A percentile compares a stretch with the other conserved stretches of the same genome.
Evolutionary conservation across 2,888 invertebrate genomes (phyloP).

Genomic region (Amblyjoppa proteus): DNA sequence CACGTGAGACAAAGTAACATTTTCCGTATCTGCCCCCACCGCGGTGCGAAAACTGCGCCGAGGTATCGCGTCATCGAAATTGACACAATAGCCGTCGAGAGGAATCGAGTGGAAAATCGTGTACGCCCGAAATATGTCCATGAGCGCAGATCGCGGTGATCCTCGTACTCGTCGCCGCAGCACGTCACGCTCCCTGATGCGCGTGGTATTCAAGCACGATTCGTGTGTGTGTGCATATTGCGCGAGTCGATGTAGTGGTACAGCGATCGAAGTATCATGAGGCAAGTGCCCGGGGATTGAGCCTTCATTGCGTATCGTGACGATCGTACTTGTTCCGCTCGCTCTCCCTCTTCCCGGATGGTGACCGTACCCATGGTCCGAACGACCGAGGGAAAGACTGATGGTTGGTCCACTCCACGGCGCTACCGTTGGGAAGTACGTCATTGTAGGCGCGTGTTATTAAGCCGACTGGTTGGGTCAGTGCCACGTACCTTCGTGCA

Average conservation of each 20-base stretch:
- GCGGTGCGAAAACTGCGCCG: not conserved
- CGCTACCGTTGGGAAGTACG: constrained; percentile 48
- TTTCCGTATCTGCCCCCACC: no score
- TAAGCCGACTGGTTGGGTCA: constrained; percentile 69
- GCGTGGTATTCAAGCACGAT: not conserved
- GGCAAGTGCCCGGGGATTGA: constrained; percentile 51
- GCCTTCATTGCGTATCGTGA: constrained; percentile 68
- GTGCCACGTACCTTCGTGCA: constrained; percentile 66
- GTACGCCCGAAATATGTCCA: constrained; percentile 46
- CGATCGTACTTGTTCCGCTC: constrained; percentile 54
- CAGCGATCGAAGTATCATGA: constrained; percentile 55
- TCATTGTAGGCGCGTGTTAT: constrained; percentile 68
- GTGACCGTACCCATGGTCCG: not conserved
- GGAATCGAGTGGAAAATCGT: constrained; percentile 66
- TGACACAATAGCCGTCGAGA: constrained; percentile 37
- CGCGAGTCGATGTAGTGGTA: not conserved
- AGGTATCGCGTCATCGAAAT: constrained; percentile 12
- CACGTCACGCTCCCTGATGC: constrained; percentile 61
- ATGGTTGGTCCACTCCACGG: not conserved
- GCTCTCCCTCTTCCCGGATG: constrained; percentile 31
- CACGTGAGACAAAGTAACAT: no score
- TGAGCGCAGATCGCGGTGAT: constrained; percentile 60
- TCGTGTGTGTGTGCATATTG: not conserved
- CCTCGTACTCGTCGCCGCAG: constrained; percentile 65
- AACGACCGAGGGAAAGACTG: constrained; percentile 24